Conservation (phyloP, 2,797 vertebrate species). For the Spinus olivaceus region DNA sequence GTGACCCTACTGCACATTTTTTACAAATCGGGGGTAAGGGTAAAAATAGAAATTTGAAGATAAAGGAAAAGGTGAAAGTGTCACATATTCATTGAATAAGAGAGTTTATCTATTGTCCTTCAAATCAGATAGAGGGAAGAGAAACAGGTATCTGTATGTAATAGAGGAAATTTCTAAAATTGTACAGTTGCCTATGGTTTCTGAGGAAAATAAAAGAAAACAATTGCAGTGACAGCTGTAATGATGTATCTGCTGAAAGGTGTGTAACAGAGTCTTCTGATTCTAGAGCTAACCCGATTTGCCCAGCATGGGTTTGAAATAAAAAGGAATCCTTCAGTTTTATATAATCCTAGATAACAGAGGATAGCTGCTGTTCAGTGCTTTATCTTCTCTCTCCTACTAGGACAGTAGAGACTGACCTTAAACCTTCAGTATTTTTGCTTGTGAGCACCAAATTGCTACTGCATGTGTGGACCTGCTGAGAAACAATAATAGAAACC, state of each 20-base stretch:
- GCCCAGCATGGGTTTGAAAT: background rate
- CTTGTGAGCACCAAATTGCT: conserved; percentile 21
- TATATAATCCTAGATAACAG: background rate
- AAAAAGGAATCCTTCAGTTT: background rate
- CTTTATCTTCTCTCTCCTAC: background rate
- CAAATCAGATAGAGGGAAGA: background rate
- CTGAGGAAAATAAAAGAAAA: conserved; percentile 27
- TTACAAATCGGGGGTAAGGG: background rate
- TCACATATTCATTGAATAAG: background rate
- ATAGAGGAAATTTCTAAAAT: background rate
- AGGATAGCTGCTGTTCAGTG: background rate
- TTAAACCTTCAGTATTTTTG: conserved; percentile 15
- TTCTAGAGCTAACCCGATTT: background rate
- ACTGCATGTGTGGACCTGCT: background rate
- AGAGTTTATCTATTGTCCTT: conserved; percentile 14
- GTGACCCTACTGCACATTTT: background rate
- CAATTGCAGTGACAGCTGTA: background rate
- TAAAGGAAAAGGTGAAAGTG: background rate
- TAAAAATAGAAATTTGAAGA: background rate
- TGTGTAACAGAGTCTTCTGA: background rate
- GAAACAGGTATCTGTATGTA: background rate
- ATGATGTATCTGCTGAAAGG: background rate
- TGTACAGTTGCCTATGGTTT: background rate
- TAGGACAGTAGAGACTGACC: background rate
- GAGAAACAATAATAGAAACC: conserved; percentile 31